Conservation (phyloP, 2,888 invertebrate species). For the Isotomurus palustris region DNA sequence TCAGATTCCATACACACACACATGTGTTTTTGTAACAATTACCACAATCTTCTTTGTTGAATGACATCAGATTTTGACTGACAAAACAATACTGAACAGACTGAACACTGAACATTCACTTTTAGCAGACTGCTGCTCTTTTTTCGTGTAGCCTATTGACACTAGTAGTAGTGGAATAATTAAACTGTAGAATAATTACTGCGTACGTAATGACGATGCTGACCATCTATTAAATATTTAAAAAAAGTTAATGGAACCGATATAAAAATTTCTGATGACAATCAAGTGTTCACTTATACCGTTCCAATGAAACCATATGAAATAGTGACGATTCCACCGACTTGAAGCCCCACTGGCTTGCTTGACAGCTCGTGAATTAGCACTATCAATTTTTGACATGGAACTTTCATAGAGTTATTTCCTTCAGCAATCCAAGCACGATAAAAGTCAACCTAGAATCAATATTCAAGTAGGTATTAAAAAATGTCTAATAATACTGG, state of each 20-base stretch:
- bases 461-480: too few relatives aligned
- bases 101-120: too few relatives aligned
- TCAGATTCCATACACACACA: too few relatives aligned
- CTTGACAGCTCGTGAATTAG: background rate
- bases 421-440: background rate
- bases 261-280: background rate
- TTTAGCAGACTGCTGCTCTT: too few relatives aligned
- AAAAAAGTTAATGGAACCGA: background rate
- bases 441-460: background rate
- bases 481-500: too few relatives aligned
- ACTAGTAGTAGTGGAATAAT: too few relatives aligned
- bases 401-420: background rate
- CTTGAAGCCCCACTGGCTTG: background rate
- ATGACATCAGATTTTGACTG: too few relatives aligned
- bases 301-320: conserved; percentile 4
- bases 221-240: background rate
- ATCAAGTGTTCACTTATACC: background rate
- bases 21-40: too few relatives aligned
- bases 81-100: too few relatives aligned
- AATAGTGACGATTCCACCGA: background rate
- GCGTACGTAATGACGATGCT: background rate
- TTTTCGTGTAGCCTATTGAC: too few relatives aligned
- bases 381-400: background rate
- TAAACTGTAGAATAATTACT: conserved; percentile 1
- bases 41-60: too few relatives aligned